Conservation (phyloP, 1,140 invertebrate species). For the Meloidogyne hapla region DNA sequence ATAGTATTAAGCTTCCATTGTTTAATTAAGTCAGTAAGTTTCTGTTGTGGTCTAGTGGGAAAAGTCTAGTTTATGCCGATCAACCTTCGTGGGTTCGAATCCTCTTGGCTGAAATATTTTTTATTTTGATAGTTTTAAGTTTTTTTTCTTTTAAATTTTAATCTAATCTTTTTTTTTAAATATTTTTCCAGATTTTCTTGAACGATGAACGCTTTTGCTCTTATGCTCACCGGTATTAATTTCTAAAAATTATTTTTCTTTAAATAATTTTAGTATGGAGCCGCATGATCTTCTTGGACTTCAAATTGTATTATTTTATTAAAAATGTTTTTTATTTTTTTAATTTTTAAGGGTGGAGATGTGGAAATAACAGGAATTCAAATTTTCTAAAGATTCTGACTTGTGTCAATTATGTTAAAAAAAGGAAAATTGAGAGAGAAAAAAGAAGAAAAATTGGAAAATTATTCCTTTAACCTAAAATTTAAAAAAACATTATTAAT, state of each 20-base stretch:
- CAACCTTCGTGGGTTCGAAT: too few relatives aligned
- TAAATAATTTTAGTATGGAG: slow-evolving; percentile 37
- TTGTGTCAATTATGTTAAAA: neutral
- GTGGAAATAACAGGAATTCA: slow-evolving; percentile 59
- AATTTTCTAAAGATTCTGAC: slow-evolving; percentile 44
- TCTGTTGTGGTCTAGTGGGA: too few relatives aligned
- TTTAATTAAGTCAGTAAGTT: too few relatives aligned
- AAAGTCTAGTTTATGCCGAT: too few relatives aligned
- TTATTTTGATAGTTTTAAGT: neutral
- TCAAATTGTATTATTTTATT: slow-evolving; percentile 42
- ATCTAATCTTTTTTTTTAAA: neutral
- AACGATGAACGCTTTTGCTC: slow-evolving; percentile 58
- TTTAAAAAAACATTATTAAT: too few relatives aligned
- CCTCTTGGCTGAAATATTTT: too few relatives aligned
- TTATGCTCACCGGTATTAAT: slow-evolving; percentile 46
- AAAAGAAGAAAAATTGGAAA: neutral
- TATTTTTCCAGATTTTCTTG: slow-evolving; percentile 50
- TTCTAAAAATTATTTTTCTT: neutral
- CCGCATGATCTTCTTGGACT: slow-evolving; percentile 57
- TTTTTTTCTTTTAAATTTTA: neutral
- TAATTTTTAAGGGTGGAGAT: slow-evolving; percentile 41
- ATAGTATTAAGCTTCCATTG: too few relatives aligned
- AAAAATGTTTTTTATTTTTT: neutral
- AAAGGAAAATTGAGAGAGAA: slow-evolving; percentile 12
- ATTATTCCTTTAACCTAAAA: neutral